A percentile compares a stretch with the other conserved stretches of the same genome.
These are phyloP conservation scores for Etheostoma spectabile DNA, from an alignment of 2,113 vertebrate species.

Conservation along the genomic window DNA sequence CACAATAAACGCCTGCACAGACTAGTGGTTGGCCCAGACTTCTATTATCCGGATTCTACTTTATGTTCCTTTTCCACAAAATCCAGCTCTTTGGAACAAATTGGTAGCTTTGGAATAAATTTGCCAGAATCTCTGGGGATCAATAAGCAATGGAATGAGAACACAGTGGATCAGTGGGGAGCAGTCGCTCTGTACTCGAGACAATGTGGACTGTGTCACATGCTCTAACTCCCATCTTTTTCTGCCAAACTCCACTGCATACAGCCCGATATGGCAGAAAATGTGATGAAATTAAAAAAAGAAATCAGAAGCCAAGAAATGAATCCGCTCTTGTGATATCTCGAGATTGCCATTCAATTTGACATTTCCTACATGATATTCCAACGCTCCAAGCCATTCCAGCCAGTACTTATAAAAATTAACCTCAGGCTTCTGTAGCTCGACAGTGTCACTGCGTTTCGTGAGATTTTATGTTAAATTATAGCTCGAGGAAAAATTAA, in stretches of 20 bases:
- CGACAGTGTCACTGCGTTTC: conserved; percentile 15
- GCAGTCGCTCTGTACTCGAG: conserved; percentile 47
- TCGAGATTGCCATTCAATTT: conserved; percentile 50
- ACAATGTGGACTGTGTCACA: conserved; percentile 51
- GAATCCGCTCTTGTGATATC: conserved; percentile 29
- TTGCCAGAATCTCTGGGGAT: conserved; percentile 55
- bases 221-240: conserved; percentile 43
- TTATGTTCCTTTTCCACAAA: conserved; percentile 31
- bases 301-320: conserved; percentile 6
- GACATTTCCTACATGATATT: conserved; percentile 39
- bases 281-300: conserved; percentile 25
- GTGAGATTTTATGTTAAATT: conserved; percentile 40
- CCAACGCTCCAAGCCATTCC: conserved; percentile 33
- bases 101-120: conserved; percentile 50
- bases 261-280: conserved; percentile 37
- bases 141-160: conserved; percentile 46
- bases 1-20: conserved; percentile 24
- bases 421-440: conserved; percentile 28
- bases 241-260: conserved; percentile 37
- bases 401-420: conserved; percentile 6
- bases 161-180: conserved; percentile 46
- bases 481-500: conserved; percentile 19
- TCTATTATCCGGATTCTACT: conserved; percentile 33
- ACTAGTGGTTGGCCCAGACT: conserved; percentile 19
- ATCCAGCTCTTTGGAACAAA: conserved; percentile 41